Conservation (phyloP, 2,113 vertebrate genomes). For the Ochotona princeps region DNA sequence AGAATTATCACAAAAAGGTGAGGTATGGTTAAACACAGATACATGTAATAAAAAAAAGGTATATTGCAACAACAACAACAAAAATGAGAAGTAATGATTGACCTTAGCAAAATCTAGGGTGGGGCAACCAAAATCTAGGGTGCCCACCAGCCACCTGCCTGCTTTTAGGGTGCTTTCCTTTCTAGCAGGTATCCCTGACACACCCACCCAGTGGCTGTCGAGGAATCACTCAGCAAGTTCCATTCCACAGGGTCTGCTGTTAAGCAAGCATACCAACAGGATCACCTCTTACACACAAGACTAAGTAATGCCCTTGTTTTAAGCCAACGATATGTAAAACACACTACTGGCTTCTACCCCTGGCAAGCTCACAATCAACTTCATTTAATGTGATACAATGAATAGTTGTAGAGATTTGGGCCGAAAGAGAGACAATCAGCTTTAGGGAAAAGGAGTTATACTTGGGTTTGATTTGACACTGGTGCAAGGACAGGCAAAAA, state of each 20-base stretch:
- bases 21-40: neutral
- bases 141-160: neutral
- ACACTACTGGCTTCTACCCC: slow-evolving; percentile 25
- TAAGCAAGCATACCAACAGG: neutral
- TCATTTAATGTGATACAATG: neutral
- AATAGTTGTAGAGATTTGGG: neutral
- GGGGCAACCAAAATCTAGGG: neutral
- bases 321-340: slow-evolving; percentile 6
- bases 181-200: neutral
- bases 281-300: slow-evolving; percentile 29
- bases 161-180: neutral
- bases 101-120: neutral
- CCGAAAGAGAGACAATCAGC: slow-evolving; percentile 44
- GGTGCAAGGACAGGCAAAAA: neutral
- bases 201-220: neutral
- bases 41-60: neutral
- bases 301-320: slow-evolving; percentile 8
- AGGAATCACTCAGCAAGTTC: neutral
- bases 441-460: slow-evolving; percentile 1
- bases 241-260: neutral
- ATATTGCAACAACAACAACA: neutral
- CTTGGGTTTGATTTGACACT: slow-evolving; percentile 14
- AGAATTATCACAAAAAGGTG: neutral
- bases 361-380: neutral
- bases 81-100: neutral